phyloP scores from a whole-genome alignment of 2,113 vertebrate genomes.

The Falco punctatus region DNA sequence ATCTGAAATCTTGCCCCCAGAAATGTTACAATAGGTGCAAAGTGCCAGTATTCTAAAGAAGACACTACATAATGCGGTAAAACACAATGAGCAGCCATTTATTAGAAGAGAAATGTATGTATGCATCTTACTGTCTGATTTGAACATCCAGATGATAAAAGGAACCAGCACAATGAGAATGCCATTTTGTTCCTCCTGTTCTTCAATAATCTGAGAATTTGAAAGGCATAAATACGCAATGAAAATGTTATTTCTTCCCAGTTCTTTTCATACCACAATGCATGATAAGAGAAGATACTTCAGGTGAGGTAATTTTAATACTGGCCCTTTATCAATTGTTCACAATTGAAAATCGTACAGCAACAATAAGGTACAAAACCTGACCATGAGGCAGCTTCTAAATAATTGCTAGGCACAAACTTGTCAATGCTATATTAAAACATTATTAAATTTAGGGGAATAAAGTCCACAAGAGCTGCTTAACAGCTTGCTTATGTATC shows the following conservation, averaged over 20 bases:
- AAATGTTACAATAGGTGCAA: background rate
- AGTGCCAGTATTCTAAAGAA: background rate
- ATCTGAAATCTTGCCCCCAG: background rate
- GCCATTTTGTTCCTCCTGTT: background rate
- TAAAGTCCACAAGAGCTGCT: slow-evolving; percentile 28
- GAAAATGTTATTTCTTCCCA: background rate
- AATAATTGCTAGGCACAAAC: slow-evolving; percentile 30
- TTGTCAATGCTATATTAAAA: slow-evolving; percentile 15
- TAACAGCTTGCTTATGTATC: slow-evolving; percentile 19
- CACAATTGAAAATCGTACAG: background rate
- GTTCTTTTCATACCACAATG: slow-evolving; percentile 30
- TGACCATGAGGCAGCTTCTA: slow-evolving; percentile 18
- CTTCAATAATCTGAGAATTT: slow-evolving; percentile 29
- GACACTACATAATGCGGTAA: slow-evolving; percentile 12
- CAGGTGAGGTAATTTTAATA: slow-evolving; percentile 17
- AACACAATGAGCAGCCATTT: background rate
- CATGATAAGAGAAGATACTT: background rate
- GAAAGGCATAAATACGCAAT: slow-evolving; percentile 57
- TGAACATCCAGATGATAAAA: slow-evolving; percentile 36
- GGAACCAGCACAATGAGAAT: slow-evolving; percentile 4
- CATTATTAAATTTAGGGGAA: slow-evolving; percentile 40
- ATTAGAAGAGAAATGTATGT: background rate
- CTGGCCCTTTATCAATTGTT: background rate
- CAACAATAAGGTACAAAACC: background rate
- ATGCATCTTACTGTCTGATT: background rate